Evolutionary conservation across 2,888 invertebrate genomes (phyloP), one percentile per base, ranked within the genome.

Genomic region (Euspilapteryx auroguttella): DNA sequence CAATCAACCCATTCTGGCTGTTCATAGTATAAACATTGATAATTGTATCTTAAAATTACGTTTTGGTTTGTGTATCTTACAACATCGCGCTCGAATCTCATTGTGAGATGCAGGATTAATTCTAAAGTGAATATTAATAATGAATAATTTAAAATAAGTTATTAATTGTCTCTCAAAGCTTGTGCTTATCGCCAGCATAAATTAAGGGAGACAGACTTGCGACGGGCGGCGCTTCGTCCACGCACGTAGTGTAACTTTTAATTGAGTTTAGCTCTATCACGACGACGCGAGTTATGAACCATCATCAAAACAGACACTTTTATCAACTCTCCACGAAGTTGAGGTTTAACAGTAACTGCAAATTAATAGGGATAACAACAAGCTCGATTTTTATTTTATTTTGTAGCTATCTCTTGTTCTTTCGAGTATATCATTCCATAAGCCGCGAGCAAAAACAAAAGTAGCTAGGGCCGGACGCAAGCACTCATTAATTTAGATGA

Each of bases 401-500:
- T n/a, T n/a, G n/a, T n/a, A n/a, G n/a, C n/a, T n/a, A n/a, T n/a
- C n/a, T n/a, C n/a, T n/a, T n/a, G n/a, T n/a, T n/a, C n/a, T n/a
- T n/a, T n/a, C n/a, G n/a, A n/a, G n/a, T n/a, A n/a, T n/a, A n/a
- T n/a, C n/a, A n/a, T n/a, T n/a, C n/a, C n/a, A n/a, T n/a, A n/a
- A n/a, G n/a, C n/a, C n/a, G n/a, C n/a, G n/a, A n/a, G n/a, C n/a
- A n/a, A n/a, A 66, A 58, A 69, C 58, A 69, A 71, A 68, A 59
- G 63, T 61, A 54, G 54, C 54, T 56, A 59, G 61, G 48, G 57
- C 69, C 73, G 75, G 73, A 73, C 69, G 69, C 62, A 63, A 64
- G 62, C 54, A 65, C 73, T 75, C 75, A 73, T 75, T 75, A 75
- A 75, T 75, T 75, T 75, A 75, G 75, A 75, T 73, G 75, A 75